These are phyloP conservation scores for Chloromyia formosa DNA, from an alignment of 2,888 invertebrate species.

Conservation along the genomic window DNA sequence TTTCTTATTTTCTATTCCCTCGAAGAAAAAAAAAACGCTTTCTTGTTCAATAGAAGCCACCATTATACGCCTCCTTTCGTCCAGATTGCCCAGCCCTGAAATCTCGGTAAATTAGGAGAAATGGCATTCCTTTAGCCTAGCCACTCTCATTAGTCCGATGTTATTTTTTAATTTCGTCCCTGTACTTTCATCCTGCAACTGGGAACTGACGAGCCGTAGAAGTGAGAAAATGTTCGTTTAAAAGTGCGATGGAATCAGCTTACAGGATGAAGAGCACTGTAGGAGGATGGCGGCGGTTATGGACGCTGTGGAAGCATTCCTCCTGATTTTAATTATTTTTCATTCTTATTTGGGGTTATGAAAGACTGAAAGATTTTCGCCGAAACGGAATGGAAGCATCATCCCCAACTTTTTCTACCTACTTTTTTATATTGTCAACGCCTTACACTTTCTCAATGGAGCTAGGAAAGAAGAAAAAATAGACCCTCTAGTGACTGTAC, in stretches of 20 bases:
- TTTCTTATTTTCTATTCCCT: constrained; percentile 30
- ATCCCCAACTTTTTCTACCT: no score
- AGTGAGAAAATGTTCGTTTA: constrained; percentile 27
- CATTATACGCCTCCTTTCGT: background rate
- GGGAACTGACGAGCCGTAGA: background rate
- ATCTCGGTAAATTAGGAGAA: constrained; percentile 44
- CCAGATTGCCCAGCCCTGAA: constrained; percentile 13
- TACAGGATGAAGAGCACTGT: background rate
- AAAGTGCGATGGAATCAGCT: constrained; percentile 4
- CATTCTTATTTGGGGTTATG: constrained; percentile 39
- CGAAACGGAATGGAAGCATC: background rate
- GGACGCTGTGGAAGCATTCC: no score
- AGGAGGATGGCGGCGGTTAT: no score
- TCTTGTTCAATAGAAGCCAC: constrained; percentile 8
- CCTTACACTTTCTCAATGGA: constrained; percentile 11
- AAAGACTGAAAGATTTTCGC: constrained; percentile 14
- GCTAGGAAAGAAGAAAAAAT: constrained; percentile 2
- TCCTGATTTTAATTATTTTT: constrained; percentile 41
- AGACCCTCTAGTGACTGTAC: background rate
- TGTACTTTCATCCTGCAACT: background rate
- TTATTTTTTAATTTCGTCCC: constrained; percentile 48
- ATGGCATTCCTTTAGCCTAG: constrained; percentile 43
- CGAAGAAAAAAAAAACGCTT: background rate
- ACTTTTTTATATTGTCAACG: no score
- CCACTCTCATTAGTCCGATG: constrained; percentile 47